phyloP scores from a whole-genome alignment of 2,888 invertebrate species.

The Schizaphis graminum region DNA sequence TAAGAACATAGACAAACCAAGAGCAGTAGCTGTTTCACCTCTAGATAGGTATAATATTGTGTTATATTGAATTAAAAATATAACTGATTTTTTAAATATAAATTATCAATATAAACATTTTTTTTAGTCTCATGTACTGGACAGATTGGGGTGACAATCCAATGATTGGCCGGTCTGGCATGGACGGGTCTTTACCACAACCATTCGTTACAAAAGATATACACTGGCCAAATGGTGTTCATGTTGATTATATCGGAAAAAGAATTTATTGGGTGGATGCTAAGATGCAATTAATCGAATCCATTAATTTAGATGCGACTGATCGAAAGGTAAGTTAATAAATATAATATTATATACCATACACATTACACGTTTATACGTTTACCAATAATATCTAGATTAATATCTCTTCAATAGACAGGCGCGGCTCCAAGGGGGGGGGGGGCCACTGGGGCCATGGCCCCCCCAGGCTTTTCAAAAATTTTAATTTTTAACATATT shows the following conservation, averaged over 20 bases:
- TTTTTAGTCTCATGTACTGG: conserved; percentile 87
- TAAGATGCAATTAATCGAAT: conserved; percentile 78
- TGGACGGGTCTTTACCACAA: conserved; percentile 83
- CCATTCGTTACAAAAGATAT: conserved; percentile 78
- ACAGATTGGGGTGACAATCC: conserved; percentile 85
- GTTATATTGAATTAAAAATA: not conserved
- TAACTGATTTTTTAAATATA: not conserved
- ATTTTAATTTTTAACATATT: too few species aligned
- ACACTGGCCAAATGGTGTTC: conserved; percentile 87
- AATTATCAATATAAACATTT: not conserved
- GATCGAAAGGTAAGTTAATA: conserved; percentile 75
- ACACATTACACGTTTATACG: not conserved
- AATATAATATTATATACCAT: not conserved
- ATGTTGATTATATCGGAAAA: conserved; percentile 83
- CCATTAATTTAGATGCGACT: conserved; percentile 77
- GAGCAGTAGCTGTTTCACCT: conserved; percentile 80
- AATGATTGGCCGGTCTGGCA: conserved; percentile 83
- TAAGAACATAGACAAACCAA: conserved; percentile 77
- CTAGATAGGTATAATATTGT: conserved; percentile 74
- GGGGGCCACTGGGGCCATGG: too few species aligned
- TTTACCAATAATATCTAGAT: not conserved
- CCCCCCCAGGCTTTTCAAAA: too few species aligned
- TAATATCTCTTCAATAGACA: conserved; percentile 69
- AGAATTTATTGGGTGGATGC: conserved; percentile 93
- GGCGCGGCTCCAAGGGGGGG: too few species aligned